Percentiles rank a stretch among this genome's conserved stretches.
These are phyloP conservation scores for Sycophila texana DNA, from an alignment of 2,888 invertebrate species.

Conservation along the genomic window DNA sequence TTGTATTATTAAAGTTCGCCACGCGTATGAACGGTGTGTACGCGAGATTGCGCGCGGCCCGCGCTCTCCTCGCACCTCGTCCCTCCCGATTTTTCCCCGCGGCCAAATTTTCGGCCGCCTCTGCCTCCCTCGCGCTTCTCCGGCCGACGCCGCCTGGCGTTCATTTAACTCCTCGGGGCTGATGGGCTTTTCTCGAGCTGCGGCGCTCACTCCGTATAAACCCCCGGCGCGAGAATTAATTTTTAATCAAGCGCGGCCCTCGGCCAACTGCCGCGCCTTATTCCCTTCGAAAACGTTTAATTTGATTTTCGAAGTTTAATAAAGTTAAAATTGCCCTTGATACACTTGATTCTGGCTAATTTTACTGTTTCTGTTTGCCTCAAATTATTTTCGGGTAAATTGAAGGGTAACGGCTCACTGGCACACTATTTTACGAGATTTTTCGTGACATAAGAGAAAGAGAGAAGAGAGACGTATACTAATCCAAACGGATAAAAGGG, in stretches of 20 bases:
- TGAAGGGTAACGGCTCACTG: not conserved
- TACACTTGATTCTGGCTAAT: not conserved
- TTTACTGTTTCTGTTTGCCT: not conserved
- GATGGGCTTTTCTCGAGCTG: not conserved
- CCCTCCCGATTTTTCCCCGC: slow-evolving; percentile 19
- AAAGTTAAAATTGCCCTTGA: not conserved
- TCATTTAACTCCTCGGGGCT: slow-evolving; percentile 32
- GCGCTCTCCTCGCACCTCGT: slow-evolving; percentile 20
- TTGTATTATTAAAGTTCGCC: slow-evolving; percentile 72
- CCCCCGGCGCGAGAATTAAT: slow-evolving; percentile 36
- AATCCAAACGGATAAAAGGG: too few species aligned
- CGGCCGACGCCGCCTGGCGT: not conserved
- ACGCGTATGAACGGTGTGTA: not conserved
- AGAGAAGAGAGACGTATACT: too few species aligned
- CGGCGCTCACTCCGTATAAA: not conserved
- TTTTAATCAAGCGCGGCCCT: slow-evolving; percentile 43
- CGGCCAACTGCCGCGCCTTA: not conserved
- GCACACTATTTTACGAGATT: not conserved
- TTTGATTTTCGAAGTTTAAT: slow-evolving; percentile 25
- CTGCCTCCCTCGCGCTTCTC: too few species aligned
- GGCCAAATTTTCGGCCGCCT: slow-evolving; percentile 28
- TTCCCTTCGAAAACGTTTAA: slow-evolving; percentile 12
- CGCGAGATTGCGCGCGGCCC: not conserved
- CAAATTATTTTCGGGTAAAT: too few species aligned
- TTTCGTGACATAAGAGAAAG: too few species aligned